These are phyloP conservation scores for Thysanoteuthis rhombus DNA, from an alignment of 2,888 invertebrate genomes.

Conservation along the genomic window DNA sequence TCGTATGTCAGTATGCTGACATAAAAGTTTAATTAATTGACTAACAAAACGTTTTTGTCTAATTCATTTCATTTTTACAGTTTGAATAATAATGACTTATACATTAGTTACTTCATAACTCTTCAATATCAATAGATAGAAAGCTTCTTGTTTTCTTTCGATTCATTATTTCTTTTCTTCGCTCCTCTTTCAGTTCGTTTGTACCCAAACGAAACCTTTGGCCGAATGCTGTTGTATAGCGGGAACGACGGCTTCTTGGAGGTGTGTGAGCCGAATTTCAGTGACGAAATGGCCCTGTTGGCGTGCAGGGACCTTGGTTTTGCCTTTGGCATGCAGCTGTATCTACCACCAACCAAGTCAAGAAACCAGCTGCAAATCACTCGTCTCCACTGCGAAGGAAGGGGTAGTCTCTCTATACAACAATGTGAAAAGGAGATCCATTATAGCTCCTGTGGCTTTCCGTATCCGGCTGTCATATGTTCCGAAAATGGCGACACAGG, in stretches of 20 bases:
- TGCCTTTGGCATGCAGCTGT: not conserved
- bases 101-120: too few relatives aligned
- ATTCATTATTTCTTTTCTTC: not conserved
- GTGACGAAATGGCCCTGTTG: not conserved
- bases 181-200: not conserved
- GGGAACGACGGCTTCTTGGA: conserved; percentile 23
- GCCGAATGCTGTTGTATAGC: conserved; percentile 23
- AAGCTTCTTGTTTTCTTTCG: too few relatives aligned
- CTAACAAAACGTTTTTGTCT: too few relatives aligned
- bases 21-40: too few relatives aligned
- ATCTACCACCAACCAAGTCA: not conserved
- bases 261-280: conserved; percentile 26
- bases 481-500: not conserved
- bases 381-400: not conserved
- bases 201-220: conserved; percentile 1
- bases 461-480: conserved; percentile 12
- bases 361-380: not conserved
- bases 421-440: conserved; percentile 24
- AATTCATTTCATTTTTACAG: too few relatives aligned
- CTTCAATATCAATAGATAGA: too few relatives aligned
- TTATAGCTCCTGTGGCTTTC: not conserved
- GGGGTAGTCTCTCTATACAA: conserved; percentile 21
- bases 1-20: too few relatives aligned
- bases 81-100: too few relatives aligned
- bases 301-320: conserved; percentile 18